Conservation (phyloP, 2,113 vertebrate genomes). For the Forbesichthys papilliferus region DNA sequence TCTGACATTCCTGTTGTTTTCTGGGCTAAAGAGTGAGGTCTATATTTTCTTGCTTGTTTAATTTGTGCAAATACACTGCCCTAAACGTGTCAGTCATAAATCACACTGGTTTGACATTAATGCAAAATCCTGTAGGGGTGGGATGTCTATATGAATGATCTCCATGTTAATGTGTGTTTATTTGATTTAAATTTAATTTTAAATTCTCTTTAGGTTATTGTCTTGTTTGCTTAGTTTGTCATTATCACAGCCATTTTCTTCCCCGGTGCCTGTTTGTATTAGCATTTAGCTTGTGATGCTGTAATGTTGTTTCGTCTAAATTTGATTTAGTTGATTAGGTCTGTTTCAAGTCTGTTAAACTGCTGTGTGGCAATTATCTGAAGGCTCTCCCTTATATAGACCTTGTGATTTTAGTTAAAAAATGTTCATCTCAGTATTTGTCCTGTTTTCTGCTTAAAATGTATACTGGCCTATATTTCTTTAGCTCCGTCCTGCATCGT, state of each 20-base stretch:
- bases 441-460: no score
- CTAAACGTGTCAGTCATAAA: background rate
- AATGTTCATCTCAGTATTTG: no score
- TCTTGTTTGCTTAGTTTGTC: conserved; percentile 18
- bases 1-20: no score
- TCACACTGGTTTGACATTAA: background rate
- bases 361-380: background rate
- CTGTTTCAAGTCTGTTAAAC: background rate
- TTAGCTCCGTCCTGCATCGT: no score
- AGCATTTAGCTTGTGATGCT: background rate
- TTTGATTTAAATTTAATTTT: conserved; percentile 2
- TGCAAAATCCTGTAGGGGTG: background rate
- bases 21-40: no score
- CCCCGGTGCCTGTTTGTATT: background rate
- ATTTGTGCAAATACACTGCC: background rate
- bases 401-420: no score
- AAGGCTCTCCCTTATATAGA: no score
- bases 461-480: no score
- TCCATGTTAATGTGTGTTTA: conserved; percentile 71
- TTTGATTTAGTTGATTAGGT: background rate
- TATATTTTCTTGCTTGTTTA: no score
- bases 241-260: conserved; percentile 17
- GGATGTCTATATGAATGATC: conserved; percentile 7
- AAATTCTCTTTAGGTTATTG: background rate
- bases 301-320: background rate